A percentile compares a stretch with the other conserved stretches of the same genome.
phyloP scores from a whole-genome alignment of 2,888 invertebrate genomes.

The Desoria tigrina region DNA sequence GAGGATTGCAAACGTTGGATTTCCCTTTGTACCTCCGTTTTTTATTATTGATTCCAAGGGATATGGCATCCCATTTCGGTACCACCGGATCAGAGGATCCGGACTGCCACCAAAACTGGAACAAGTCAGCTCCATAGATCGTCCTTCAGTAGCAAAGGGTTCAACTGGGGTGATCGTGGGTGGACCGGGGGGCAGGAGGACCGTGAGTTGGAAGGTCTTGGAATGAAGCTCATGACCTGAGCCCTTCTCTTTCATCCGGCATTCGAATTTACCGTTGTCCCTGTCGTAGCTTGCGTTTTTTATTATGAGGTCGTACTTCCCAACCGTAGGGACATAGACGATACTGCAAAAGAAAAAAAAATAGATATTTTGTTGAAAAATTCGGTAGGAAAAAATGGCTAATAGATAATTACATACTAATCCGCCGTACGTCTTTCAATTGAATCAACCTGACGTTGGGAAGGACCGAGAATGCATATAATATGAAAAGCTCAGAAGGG shows the following conservation, averaged over 20 bases:
- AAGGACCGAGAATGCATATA: too few relatives aligned
- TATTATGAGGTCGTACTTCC: conserved; percentile 69
- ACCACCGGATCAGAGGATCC: conserved; percentile 80
- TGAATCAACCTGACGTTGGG: too few relatives aligned
- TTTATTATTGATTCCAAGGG: conserved; percentile 67
- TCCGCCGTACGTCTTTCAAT: too few relatives aligned
- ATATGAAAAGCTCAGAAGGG: too few relatives aligned
- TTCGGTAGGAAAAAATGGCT: too few relatives aligned
- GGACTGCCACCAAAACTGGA: conserved; percentile 87
- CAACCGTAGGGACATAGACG: conserved; percentile 75
- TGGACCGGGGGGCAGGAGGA: conserved; percentile 78
- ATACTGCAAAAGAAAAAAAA: conserved; percentile 64
- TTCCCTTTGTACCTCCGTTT: conserved; percentile 71
- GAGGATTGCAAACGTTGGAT: conserved; percentile 74
- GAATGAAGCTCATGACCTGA: conserved; percentile 68
- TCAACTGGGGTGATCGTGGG: conserved; percentile 75
- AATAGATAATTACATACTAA: too few relatives aligned
- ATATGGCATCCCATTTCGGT: conserved; percentile 73
- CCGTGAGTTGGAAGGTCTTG: conserved; percentile 77
- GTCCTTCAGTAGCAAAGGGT: conserved; percentile 74
- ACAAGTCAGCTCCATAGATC: conserved; percentile 56
- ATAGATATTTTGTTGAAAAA: too few relatives aligned
- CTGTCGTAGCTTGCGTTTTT: conserved; percentile 58
- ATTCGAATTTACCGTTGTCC: conserved; percentile 76
- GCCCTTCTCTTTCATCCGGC: conserved; percentile 81